Percentiles rank a stretch among this genome's conserved stretches.
Conservation (phyloP, 2,797 vertebrate genomes). For the Paguma larvata region DNA sequence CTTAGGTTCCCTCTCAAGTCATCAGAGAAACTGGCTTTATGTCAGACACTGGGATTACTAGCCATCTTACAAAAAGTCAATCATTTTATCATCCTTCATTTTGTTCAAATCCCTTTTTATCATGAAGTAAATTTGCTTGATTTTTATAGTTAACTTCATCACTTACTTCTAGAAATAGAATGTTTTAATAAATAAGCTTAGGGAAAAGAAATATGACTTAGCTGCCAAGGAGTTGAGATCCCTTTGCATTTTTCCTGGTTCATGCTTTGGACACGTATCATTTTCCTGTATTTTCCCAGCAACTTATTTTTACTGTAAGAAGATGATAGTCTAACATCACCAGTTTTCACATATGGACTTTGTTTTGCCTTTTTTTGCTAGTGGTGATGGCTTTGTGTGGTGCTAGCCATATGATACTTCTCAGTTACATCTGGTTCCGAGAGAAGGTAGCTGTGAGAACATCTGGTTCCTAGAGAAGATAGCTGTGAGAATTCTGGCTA, state of each 20-base stretch:
- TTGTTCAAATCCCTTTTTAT: conserved; percentile 25
- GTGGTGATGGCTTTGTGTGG: background rate
- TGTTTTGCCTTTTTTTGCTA: background rate
- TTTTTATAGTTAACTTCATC: conserved; percentile 27
- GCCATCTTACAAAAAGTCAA: background rate
- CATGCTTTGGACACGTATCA: background rate
- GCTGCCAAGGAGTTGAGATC: background rate
- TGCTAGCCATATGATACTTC: background rate
- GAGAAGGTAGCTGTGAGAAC: background rate
- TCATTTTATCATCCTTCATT: background rate
- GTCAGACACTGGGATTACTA: too few relatives aligned
- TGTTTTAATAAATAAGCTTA: background rate
- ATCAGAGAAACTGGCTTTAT: background rate
- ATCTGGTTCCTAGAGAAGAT: too few relatives aligned
- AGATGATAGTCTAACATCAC: background rate
- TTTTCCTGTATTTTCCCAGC: background rate
- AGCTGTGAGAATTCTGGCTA: background rate
- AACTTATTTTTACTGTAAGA: background rate
- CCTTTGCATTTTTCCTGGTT: background rate
- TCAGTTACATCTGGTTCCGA: background rate
- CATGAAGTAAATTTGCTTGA: background rate
- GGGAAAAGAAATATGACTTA: background rate
- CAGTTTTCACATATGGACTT: background rate
- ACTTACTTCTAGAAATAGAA: background rate
- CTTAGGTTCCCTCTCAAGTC: background rate